Evolutionary conservation across 2,113 vertebrate genomes (phyloP).

Genomic region (Probosciger aterrimus): DNA sequence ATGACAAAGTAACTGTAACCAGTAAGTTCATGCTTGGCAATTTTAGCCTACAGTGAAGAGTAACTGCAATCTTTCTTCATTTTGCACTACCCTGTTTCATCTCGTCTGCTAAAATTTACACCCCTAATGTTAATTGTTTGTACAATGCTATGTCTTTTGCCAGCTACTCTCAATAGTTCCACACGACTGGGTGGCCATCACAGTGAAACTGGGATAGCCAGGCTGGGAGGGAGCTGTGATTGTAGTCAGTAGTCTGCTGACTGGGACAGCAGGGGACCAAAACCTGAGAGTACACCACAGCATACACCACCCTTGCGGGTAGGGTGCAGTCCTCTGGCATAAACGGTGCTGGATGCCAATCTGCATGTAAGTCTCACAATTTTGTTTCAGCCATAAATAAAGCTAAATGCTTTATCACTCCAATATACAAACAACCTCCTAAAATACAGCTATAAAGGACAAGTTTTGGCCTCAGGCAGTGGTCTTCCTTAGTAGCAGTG

Average conservation of each 20-base stretch:
- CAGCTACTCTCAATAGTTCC: not conserved
- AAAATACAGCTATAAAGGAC: not conserved
- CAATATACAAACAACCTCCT: not conserved
- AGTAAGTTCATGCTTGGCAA: not conserved
- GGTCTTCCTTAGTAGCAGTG: not conserved
- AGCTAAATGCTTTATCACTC: not conserved
- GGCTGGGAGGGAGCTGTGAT: not conserved
- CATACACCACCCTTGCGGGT: rapidly evolving
- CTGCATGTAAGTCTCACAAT: not conserved
- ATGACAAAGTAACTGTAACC: not conserved
- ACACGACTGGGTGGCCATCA: not conserved
- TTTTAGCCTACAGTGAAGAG: not conserved
- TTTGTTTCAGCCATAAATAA: not conserved
- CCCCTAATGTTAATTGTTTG: not conserved
- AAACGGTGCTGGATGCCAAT: not conserved
- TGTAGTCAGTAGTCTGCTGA: not conserved
- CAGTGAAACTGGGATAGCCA: not conserved
- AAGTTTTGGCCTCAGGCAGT: not conserved
- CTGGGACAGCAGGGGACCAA: not conserved
- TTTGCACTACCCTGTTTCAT: not conserved
- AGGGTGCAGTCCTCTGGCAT: not conserved
- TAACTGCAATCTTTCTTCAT: not conserved
- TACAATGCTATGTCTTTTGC: not conserved
- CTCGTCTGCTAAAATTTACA: not conserved
- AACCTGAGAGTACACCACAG: not conserved